phyloP scores from a whole-genome alignment of 2,888 invertebrate genomes.

The Sinhomidia bicolor region DNA sequence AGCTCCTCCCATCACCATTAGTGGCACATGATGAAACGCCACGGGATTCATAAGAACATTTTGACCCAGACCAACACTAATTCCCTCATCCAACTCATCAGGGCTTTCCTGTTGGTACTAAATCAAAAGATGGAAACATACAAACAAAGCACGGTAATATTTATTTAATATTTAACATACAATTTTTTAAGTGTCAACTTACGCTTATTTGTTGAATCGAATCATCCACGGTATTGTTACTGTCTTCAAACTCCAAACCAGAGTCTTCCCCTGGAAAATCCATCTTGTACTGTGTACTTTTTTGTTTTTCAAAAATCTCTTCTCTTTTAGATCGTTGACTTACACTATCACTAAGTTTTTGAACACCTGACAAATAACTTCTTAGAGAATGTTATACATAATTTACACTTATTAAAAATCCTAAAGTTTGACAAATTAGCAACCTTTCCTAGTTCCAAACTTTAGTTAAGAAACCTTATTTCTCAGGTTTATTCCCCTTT shows the following conservation, averaged over 20 bases:
- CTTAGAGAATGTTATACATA: too few relatives aligned
- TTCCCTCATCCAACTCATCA: slow-evolving; percentile 78
- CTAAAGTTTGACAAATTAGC: too few relatives aligned
- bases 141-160: not conserved
- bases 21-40: slow-evolving; percentile 47
- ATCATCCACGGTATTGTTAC: slow-evolving; percentile 75
- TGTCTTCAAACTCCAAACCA: slow-evolving; percentile 77
- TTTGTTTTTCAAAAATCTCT: too few relatives aligned
- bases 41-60: slow-evolving; percentile 56
- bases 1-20: slow-evolving; percentile 41
- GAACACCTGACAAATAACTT: too few relatives aligned
- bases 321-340: too few relatives aligned
- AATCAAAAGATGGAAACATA: not conserved
- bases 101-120: slow-evolving; percentile 70
- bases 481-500: too few relatives aligned
- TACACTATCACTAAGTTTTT: too few relatives aligned
- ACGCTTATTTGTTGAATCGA: slow-evolving; percentile 71
- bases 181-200: not conserved
- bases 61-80: slow-evolving; percentile 46
- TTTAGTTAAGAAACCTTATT: too few relatives aligned
- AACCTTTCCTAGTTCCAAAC: too few relatives aligned
- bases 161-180: not conserved
- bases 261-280: slow-evolving; percentile 76
- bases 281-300: too few relatives aligned
- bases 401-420: too few relatives aligned